Base-by-base conservation (phyloP, 2,797 vertebrate species). In the Lateolabrax maculatus region DNA sequence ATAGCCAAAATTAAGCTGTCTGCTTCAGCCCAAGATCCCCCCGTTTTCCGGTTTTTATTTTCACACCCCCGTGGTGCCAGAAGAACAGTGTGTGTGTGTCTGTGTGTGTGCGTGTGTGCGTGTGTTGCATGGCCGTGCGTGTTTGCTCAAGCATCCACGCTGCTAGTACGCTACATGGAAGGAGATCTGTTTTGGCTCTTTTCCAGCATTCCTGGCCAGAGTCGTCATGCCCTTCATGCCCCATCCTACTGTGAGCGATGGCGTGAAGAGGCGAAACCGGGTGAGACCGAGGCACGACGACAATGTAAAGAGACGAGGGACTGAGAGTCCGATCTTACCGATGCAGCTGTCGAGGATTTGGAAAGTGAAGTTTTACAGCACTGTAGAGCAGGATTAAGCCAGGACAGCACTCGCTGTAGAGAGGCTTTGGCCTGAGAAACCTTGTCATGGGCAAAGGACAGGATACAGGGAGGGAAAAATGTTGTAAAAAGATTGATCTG, bases 271-370 rank as follows among this genome's bases (percentile, higher is more conserved):
- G 49, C 60, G 12, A 67, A 77, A 58, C 57, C 43, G 34, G 44
- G 63, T 39, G 71, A 89, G 75, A 86, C 61, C 12, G 57, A 67
- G 52, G 74, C 82, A 80, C 31, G 65, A 31, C 67, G 36, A 58
- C 63, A 41, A 79, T 67, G 79, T 49, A 71, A 75, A 76, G 76
- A 73, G 74, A 76, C 15, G 60, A 57, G 61, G 61, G 41, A 41
- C 25, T 2, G 49, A 8, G 76, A 23, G 21, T 68, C 43, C 25
- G 43, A 86, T 75, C 68, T 81, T 52, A 64, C 62, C 4, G 21
- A 63, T 68, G 82, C 90, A 93, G 90, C 91, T 93, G 92, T 92
- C 51, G 29, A 70, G 86, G 85, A 77, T 91, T 88, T 88, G 67
- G 62, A 80, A 76, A 83, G 60, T 77, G 21, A 75, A 62, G 57